Conservation (phyloP, 2,888 invertebrate species). For the Lithodes maja region DNA sequence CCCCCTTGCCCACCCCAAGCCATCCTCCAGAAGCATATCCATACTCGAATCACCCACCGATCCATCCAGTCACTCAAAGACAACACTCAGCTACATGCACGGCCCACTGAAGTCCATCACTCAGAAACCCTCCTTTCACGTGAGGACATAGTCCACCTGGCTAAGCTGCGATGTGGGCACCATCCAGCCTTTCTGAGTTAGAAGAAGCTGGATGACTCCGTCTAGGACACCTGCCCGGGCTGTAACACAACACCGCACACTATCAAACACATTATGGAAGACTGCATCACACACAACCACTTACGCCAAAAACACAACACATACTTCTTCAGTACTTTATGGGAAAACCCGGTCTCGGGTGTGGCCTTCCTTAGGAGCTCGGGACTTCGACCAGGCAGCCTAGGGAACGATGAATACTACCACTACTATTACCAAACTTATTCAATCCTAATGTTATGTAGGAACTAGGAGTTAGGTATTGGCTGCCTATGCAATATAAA, state of each 20-base stretch:
- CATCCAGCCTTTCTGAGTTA: background rate
- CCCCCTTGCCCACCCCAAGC: background rate
- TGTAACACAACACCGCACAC: background rate
- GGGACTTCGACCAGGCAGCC: background rate
- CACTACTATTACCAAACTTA: background rate
- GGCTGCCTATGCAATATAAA: no score
- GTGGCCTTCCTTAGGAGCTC: background rate
- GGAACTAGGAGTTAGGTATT: no score
- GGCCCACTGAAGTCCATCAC: slow-evolving; percentile 6
- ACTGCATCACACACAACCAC: background rate
- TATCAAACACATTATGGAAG: background rate
- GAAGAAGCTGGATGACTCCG: background rate
- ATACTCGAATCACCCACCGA: slow-evolving; percentile 16
- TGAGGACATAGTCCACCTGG: slow-evolving; percentile 27
- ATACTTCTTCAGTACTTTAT: background rate
- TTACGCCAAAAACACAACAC: background rate
- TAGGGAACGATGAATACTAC: background rate
- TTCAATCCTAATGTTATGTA: no score
- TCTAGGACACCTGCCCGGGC: background rate
- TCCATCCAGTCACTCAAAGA: slow-evolving; percentile 30
- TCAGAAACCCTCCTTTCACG: slow-evolving; percentile 3
- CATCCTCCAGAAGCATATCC: slow-evolving; percentile 11
- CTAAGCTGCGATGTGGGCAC: background rate
- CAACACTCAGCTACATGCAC: slow-evolving; percentile 27
- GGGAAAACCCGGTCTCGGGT: background rate